These are phyloP conservation scores for Diploscapter pachys DNA, from an alignment of 1,140 invertebrate genomes.

Conservation along the genomic window DNA sequence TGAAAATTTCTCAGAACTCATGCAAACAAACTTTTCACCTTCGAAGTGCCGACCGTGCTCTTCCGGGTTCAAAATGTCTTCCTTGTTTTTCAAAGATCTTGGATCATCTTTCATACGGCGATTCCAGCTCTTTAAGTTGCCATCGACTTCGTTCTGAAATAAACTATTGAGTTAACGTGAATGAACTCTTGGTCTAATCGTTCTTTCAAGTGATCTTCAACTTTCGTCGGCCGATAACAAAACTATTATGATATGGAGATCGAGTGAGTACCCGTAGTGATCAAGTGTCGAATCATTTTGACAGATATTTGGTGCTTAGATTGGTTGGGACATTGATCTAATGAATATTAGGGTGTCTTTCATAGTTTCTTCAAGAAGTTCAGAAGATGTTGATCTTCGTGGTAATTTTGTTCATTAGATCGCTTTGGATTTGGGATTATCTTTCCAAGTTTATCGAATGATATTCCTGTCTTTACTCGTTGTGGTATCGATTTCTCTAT, in stretches of 20 bases:
- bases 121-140: slow-evolving; percentile 20
- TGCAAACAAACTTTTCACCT: slow-evolving; percentile 30
- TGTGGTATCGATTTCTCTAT: no score
- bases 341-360: no score
- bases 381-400: no score
- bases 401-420: no score
- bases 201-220: no score
- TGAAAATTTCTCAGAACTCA: neutral
- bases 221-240: neutral
- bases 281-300: no score
- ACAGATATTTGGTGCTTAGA: no score
- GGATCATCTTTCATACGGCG: slow-evolving; percentile 22
- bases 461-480: no score
- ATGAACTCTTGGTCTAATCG: neutral
- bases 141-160: slow-evolving; percentile 23
- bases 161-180: neutral
- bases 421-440: no score
- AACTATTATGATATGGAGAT: neutral
- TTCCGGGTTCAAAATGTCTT: slow-evolving; percentile 44
- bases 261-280: neutral
- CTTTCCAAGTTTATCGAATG: no score
- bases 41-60: slow-evolving; percentile 53
- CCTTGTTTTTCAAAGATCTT: neutral
- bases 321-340: no score
- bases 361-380: no score